Evolutionary conservation across 2,113 vertebrate species (phyloP).

Genomic region (Zootoca vivipara): DNA sequence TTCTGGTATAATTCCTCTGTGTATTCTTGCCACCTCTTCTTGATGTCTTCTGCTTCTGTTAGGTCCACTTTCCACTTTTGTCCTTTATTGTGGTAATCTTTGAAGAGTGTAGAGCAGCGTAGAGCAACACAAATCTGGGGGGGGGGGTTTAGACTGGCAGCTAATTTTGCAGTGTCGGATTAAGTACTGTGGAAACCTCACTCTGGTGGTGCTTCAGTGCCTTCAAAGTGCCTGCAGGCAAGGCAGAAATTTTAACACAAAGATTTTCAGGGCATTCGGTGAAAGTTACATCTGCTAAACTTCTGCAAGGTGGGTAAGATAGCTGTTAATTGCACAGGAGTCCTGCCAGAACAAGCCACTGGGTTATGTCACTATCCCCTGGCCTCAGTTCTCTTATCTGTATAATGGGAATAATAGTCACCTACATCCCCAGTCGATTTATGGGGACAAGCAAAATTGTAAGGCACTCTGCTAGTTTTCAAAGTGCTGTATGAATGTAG

Average conservation of each 20-base stretch:
- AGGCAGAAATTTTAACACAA: background rate
- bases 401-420: background rate
- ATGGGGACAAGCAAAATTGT: background rate
- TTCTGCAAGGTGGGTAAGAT: background rate
- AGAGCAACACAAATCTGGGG: background rate
- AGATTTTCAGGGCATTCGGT: background rate
- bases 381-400: background rate
- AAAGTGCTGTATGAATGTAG: background rate
- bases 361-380: background rate
- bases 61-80: too few species aligned
- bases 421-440: background rate
- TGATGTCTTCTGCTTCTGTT: too few species aligned
- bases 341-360: background rate
- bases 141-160: background rate
- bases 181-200: background rate
- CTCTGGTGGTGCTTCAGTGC: background rate
- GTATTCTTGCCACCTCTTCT: too few species aligned
- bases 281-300: background rate
- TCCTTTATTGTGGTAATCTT: too few species aligned
- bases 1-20: too few species aligned
- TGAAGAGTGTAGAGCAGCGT: too few species aligned
- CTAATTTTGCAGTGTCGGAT: background rate
- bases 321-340: background rate
- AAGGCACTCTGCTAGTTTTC: background rate
- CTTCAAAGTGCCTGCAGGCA: background rate